These are phyloP conservation scores for Chrysina gloriosa DNA, from an alignment of 2,888 invertebrate genomes.

Conservation along the genomic window DNA sequence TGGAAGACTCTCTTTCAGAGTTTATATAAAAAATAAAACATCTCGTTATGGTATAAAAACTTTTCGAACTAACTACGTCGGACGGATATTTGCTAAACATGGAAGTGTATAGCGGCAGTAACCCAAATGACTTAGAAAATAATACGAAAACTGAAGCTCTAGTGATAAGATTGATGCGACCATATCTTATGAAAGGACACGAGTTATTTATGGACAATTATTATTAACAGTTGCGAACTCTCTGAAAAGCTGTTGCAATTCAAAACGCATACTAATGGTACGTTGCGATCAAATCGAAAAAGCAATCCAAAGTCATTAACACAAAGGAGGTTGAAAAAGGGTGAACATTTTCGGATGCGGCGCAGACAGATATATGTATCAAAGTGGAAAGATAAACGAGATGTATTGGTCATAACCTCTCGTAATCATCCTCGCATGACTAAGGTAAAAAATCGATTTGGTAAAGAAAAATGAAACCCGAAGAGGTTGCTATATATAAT, in stretches of 20 bases:
- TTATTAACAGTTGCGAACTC: conserved; percentile 45
- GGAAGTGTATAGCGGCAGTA: conserved; percentile 49
- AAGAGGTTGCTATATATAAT: background rate
- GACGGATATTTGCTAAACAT: conserved; percentile 50
- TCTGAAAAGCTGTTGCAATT: background rate
- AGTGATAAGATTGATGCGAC: conserved; percentile 51
- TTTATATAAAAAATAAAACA: conserved; percentile 49
- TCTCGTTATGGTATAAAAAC: conserved; percentile 52
- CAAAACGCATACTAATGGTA: background rate
- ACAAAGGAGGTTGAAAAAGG: no score
- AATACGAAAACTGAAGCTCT: conserved; percentile 48
- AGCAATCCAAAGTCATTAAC: no score
- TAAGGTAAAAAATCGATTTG: background rate
- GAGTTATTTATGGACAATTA: conserved; percentile 54
- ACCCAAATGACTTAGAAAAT: conserved; percentile 40
- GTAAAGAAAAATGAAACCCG: background rate
- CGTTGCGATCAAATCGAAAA: background rate
- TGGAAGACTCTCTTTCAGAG: conserved; percentile 47
- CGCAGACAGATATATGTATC: background rate
- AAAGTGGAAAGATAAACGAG: background rate
- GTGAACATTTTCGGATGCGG: background rate
- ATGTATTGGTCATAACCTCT: background rate
- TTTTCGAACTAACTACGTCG: conserved; percentile 48
- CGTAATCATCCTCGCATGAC: background rate
- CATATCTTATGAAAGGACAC: conserved; percentile 53